Evolutionary conservation across 1,140 invertebrate species (phyloP).

Genomic region (Hermatobates lingyangjiaoensis): DNA sequence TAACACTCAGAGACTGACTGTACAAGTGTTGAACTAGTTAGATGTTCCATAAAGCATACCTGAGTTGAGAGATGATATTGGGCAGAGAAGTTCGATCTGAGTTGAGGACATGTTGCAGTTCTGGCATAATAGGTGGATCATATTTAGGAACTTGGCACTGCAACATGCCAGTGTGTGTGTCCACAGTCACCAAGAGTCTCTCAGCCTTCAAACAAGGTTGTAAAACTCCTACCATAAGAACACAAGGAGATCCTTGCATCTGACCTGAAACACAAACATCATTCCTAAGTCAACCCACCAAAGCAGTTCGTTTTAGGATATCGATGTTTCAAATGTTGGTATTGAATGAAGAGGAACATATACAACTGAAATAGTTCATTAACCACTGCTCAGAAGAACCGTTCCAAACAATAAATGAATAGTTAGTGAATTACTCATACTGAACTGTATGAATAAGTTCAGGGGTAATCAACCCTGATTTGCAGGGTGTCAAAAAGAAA

Average conservation of each 20-base stretch:
- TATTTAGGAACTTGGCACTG: conserved; percentile 82
- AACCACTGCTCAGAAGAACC: too few species aligned
- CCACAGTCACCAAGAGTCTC: conserved; percentile 75
- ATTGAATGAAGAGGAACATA: too few species aligned
- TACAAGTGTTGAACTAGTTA: conserved; percentile 18
- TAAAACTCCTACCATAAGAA: conserved; percentile 72
- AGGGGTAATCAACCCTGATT: too few species aligned
- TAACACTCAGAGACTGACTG: background rate
- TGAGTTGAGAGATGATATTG: conserved; percentile 46
- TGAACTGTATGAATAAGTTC: too few species aligned
- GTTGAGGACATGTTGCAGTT: conserved; percentile 65
- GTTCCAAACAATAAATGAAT: too few species aligned
- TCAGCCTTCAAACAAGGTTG: conserved; percentile 78
- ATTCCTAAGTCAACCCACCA: too few species aligned
- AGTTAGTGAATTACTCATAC: too few species aligned
- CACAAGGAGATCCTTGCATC: conserved; percentile 66
- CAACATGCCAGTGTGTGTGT: conserved; percentile 81
- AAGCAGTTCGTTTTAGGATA: too few species aligned
- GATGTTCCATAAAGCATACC: conserved; percentile 21
- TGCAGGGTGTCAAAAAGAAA: too few species aligned
- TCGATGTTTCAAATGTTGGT: too few species aligned
- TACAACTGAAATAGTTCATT: too few species aligned
- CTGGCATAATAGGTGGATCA: conserved; percentile 56
- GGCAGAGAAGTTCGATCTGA: conserved; percentile 49
- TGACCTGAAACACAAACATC: conserved; percentile 29